A percentile compares a stretch with the other conserved stretches of the same genome.
These are phyloP conservation scores for Drosophila subquinaria DNA, from an alignment of 2,888 invertebrate species.

Conservation along the genomic window DNA sequence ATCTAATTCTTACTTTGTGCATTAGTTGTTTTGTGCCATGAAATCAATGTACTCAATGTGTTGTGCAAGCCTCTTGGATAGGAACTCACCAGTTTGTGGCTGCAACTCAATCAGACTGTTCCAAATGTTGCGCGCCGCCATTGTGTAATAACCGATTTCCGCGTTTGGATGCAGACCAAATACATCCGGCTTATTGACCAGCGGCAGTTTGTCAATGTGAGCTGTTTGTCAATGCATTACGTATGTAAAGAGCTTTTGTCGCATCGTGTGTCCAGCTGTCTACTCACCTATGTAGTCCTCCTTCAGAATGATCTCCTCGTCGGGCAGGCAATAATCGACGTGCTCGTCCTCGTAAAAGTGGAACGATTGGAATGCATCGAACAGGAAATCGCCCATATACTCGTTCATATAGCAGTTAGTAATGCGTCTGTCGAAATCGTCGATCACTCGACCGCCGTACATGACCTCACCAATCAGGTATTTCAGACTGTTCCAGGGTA, in stretches of 20 bases:
- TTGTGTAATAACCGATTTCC: slow-evolving; percentile 97
- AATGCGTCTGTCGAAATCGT: slow-evolving; percentile 95
- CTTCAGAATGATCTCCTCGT: slow-evolving; percentile 87
- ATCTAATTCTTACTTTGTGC: background rate
- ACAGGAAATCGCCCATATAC: slow-evolving; percentile 97
- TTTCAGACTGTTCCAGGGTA: slow-evolving; percentile 96
- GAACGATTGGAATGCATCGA: slow-evolving; percentile 96
- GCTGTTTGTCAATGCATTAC: slow-evolving; percentile 86
- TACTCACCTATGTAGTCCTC: slow-evolving; percentile 90
- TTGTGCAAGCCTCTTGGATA: slow-evolving; percentile 28
- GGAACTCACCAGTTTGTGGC: slow-evolving; percentile 92
- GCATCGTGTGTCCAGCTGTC: slow-evolving; percentile 1
- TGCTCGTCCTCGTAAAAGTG: slow-evolving; percentile 92
- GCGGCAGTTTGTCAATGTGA: slow-evolving; percentile 92
- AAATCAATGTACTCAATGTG: slow-evolving; percentile 37
- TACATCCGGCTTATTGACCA: slow-evolving; percentile 95
- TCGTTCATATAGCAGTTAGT: slow-evolving; percentile 96
- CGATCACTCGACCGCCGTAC: slow-evolving; percentile 97
- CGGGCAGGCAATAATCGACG: slow-evolving; percentile 93
- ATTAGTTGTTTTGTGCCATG: background rate
- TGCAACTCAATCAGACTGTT: slow-evolving; percentile 93
- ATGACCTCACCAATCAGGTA: slow-evolving; percentile 97
- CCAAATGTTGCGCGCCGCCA: slow-evolving; percentile 95
- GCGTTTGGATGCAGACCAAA: slow-evolving; percentile 98
- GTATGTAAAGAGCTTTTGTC: slow-evolving; percentile 44